A percentile compares a stretch with the other conserved stretches of the same genome.
Conservation (phyloP, 1,140 invertebrate genomes). For the Prorops nasuta region DNA sequence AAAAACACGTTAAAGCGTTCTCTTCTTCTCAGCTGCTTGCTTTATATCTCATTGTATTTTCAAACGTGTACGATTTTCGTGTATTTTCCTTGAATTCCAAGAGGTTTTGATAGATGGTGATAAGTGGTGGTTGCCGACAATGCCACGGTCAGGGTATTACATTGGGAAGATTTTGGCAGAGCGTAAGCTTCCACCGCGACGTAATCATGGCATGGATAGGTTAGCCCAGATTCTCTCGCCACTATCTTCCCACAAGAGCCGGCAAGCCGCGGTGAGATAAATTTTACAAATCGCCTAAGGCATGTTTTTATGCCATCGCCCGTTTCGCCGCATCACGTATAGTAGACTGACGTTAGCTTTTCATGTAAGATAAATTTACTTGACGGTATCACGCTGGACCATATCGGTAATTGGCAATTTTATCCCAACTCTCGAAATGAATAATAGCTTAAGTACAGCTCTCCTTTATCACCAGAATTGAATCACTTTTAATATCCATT, state of each 20-base stretch:
- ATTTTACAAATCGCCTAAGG: constrained; percentile 28
- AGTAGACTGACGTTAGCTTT: no score
- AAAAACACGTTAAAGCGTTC: background rate
- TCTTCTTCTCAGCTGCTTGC: background rate
- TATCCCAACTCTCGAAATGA: no score
- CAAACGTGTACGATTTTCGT: background rate
- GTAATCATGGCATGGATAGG: constrained; percentile 19
- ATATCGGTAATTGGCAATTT: no score
- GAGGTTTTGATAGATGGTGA: no score
- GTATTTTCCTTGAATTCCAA: no score
- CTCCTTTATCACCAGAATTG: no score
- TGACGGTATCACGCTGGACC: no score
- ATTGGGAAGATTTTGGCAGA: constrained; percentile 17
- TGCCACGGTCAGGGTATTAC: constrained; percentile 16
- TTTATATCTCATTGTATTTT: background rate
- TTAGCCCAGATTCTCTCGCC: constrained; percentile 10
- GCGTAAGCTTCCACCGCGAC: constrained; percentile 19
- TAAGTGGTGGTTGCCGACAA: background rate
- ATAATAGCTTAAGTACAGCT: no score
- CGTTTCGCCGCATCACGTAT: constrained; percentile 19
- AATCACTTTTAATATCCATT: no score
- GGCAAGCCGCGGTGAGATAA: constrained; percentile 18
- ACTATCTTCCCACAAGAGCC: constrained; percentile 14
- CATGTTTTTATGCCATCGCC: constrained; percentile 4
- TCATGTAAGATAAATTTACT: background rate